Base-by-base conservation (phyloP, 2,888 invertebrate species). In the Leptinotarsa rubiginosa region DNA sequence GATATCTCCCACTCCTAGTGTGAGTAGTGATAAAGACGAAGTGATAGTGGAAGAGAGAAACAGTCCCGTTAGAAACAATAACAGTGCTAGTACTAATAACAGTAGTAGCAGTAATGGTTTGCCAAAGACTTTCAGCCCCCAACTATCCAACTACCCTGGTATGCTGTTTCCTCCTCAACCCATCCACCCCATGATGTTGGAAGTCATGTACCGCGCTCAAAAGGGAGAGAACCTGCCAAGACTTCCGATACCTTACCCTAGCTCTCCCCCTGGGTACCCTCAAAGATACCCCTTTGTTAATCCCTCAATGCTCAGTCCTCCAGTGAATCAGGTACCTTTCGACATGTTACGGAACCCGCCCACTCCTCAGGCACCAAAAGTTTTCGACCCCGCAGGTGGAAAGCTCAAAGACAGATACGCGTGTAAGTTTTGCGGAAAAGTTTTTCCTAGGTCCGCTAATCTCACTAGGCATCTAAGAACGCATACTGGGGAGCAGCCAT, bases 401-500 rank as follows among this genome's bases (percentile, higher is more conserved):
- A 92, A 94, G 86, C 92, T 93, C 71, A 93, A 96, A 85, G 97
- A 97, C 88, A 92, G 97, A 70, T 99, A 99, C 89, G 95, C 97
- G 65, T 99, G 99, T 90, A 97, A 97, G 85, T 99, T 97, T 89
- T 99, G 99, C 88, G 97, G 97, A 69, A 97, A 98, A 88, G 94
- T 98, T 22, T 99, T 99, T 87, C 99, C 99, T 0, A 92, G 99
- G 69, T 97, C 97, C 72, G 99, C 99, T 13, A 99, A 99, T 87
- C 90, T 99, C 75, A 99, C 99, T 69, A 91, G 99, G 79, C 99
- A 99, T 88, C 91, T 99, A 84, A 91, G 99, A 81, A 99, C 99
- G 47, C 99, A 99, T 88, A 99, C 99, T 4, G 99, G 99, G 71
- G 99, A 99, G 86, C 97, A 97, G 87, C 97, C 97, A 18, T 97